A percentile compares a stretch with the other conserved stretches of the same genome.
Evolutionary conservation across 2,797 vertebrate species (phyloP).

Genomic region (Poeciliopsis gracilis): DNA sequence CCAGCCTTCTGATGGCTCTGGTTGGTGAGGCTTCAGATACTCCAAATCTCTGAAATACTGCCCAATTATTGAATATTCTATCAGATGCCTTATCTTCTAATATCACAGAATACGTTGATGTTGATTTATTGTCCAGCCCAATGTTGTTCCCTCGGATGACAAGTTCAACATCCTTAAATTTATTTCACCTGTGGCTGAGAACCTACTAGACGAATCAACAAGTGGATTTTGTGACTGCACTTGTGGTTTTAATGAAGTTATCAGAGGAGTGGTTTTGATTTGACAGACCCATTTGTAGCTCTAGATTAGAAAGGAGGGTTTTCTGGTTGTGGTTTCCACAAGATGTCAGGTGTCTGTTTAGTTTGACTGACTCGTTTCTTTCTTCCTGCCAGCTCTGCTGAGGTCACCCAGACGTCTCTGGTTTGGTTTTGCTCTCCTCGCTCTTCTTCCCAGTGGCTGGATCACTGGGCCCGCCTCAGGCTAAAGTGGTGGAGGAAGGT

Average conservation of each 20-base stretch:
- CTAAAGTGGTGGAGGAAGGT: slow-evolving; percentile 98
- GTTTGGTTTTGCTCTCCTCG: slow-evolving; percentile 93
- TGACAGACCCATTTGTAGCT: not conserved
- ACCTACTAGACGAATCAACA: not conserved
- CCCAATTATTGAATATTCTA: too few species aligned
- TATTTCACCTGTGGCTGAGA: not conserved
- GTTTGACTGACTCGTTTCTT: not conserved
- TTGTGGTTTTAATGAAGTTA: not conserved
- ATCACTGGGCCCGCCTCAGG: slow-evolving; percentile 93
- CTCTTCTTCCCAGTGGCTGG: slow-evolving; percentile 91
- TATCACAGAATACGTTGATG: too few species aligned
- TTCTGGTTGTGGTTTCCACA: not conserved
- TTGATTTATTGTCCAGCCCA: too few species aligned
- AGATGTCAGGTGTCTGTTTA: not conserved
- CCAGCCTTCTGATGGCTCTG: slow-evolving; percentile 67
- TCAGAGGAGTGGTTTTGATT: not conserved
- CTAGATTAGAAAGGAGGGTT: too few species aligned
- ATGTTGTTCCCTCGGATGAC: not conserved
- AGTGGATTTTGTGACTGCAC: not conserved
- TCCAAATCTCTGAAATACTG: too few species aligned
- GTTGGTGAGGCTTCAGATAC: slow-evolving; percentile 73
- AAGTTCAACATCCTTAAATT: not conserved
- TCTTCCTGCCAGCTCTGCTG: slow-evolving; percentile 80
- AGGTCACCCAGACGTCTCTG: slow-evolving; percentile 87
- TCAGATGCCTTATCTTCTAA: too few species aligned